phyloP scores from a whole-genome alignment of 2,888 invertebrate species.

The Yponomeuta sedellus region DNA sequence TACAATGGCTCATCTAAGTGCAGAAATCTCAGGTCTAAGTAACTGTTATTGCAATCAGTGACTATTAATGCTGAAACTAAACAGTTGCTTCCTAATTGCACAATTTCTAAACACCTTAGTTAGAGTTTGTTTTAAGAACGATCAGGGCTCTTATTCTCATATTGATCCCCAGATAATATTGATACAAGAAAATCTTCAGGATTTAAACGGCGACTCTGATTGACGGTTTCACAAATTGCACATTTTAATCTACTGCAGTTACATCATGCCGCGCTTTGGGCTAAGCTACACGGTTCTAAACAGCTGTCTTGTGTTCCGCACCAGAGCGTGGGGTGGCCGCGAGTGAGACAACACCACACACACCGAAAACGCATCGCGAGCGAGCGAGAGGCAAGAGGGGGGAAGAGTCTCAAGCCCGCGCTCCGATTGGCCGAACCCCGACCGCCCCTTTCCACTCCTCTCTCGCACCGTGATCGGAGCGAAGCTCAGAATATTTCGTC shows the following conservation, averaged over 20 bases:
- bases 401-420: slow-evolving; percentile 49
- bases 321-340: slow-evolving; percentile 40
- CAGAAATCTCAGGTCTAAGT: too few relatives aligned
- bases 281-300: slow-evolving; percentile 52
- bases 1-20: too few relatives aligned
- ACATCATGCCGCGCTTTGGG: slow-evolving; percentile 49
- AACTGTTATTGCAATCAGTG: too few relatives aligned
- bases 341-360: slow-evolving; percentile 37
- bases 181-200: too few relatives aligned
- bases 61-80: too few relatives aligned
- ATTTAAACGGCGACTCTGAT: too few relatives aligned
- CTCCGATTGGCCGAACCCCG: slow-evolving; percentile 46
- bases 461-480: slow-evolving; percentile 53
- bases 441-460: slow-evolving; percentile 55
- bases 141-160: too few relatives aligned
- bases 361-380: slow-evolving; percentile 34
- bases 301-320: slow-evolving; percentile 62
- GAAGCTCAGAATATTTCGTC: slow-evolving; percentile 44
- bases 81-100: too few relatives aligned
- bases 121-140: too few relatives aligned
- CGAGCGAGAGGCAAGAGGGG: slow-evolving; percentile 50
- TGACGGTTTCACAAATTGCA: too few relatives aligned
- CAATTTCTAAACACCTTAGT: too few relatives aligned
- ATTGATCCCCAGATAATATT: too few relatives aligned
- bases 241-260: slow-evolving; percentile 32